Base-by-base conservation (phyloP, 2,113 vertebrate species). In the Oophaga pumilio region DNA sequence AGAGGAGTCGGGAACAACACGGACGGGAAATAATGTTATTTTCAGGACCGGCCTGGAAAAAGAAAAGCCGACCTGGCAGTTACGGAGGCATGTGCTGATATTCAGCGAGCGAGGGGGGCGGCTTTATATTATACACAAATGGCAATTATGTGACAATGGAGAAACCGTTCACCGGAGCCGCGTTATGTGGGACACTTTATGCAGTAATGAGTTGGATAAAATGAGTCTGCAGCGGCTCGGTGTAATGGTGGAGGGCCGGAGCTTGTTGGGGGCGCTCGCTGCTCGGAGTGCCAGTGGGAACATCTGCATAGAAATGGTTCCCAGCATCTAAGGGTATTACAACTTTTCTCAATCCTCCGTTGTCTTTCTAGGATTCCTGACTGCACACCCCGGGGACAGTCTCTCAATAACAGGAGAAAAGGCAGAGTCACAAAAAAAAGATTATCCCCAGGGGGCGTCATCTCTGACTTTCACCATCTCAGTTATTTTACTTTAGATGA, bases 1-100 rank as follows among this genome's bases (percentile, higher is more conserved):
- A 59, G 79, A 56, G 8, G 56, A 62, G 22, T 24, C 15, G 49
- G 20, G 53, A 52, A 80, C 64, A 50, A 50, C 28, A 81, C 11
- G 43, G 12, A 59, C 49, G 64, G 59, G 33, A 60, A 73, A 74
- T 87, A 49, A 82, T 87, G 69, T 73, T 60, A 82, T 74, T 74
- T 85, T 52, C 33, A 52, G 81, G 81, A 83, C 33, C 8, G 50
- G 66, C n/a, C 64, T 66, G n/a, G 57, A 50, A 74, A 86, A 76
- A 17, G 78, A 74, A 22, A 49, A 9, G 73, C 6, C 22, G 50
- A 24, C 57, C 62, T 26, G 59, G 57, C 74, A 22, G 8, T 22
- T 62, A 49, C 20, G 60, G 53, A 60, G 71, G 83, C 76, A 76
- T 60, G 11, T 18, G 62, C 43, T 18, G 50, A 20, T 20, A 71